These are phyloP conservation scores for Ophion ellenae DNA, from an alignment of 2,888 invertebrate species.

Conservation along the genomic window DNA sequence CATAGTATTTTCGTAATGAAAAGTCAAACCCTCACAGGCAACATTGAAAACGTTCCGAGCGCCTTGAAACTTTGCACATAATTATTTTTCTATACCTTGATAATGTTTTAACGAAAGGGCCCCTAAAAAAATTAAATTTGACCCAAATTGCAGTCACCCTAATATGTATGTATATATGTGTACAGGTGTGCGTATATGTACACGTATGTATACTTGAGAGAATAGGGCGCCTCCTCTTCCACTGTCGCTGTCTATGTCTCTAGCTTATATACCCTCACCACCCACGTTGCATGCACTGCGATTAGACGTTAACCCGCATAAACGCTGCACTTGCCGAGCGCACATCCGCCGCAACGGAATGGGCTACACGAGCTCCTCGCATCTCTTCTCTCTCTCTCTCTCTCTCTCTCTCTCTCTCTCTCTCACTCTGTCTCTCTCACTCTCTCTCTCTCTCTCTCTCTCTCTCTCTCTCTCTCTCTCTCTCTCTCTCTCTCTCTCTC, in stretches of 20 bases:
- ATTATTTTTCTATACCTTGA: no score
- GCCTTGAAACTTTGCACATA: no score
- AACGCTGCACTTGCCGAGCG: conserved; percentile 70
- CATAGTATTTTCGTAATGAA: no score
- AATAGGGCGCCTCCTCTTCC: conserved; percentile 25
- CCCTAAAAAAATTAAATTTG: no score
- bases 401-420: neutral
- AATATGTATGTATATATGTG: neutral
- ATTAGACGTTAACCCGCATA: conserved; percentile 72
- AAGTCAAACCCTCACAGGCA: no score
- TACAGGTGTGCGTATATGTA: conserved; percentile 1
- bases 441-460: neutral
- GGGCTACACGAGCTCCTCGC: conserved; percentile 56
- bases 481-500: neutral
- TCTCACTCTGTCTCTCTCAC: no score
- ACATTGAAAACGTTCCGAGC: no score
- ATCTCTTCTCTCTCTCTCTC: conserved; percentile 8
- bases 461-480: neutral
- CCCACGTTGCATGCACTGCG: conserved; percentile 68
- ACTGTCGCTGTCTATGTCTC: conserved; percentile 51
- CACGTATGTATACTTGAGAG: conserved; percentile 17
- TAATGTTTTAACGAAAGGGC: no score
- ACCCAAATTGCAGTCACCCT: no score
- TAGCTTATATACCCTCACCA: conserved; percentile 65
- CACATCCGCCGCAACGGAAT: conserved; percentile 60